These are phyloP conservation scores for Onychomys leucogaster DNA, from an alignment of 2,797 vertebrate species.

Conservation along the genomic window DNA sequence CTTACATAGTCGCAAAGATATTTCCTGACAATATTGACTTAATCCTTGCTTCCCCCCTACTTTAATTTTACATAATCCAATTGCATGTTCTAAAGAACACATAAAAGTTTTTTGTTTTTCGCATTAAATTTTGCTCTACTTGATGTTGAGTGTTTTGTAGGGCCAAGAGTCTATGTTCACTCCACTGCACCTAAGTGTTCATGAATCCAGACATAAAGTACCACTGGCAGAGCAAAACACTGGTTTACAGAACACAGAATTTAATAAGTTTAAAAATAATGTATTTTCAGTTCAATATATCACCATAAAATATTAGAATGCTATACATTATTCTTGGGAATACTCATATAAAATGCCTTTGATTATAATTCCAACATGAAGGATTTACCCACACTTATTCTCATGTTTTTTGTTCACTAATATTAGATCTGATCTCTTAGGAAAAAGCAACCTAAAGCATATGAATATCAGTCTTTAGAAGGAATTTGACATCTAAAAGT, in stretches of 20 bases:
- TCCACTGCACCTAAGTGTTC: not conserved
- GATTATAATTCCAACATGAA: not conserved
- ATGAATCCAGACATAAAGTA: not conserved
- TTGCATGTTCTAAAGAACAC: not conserved
- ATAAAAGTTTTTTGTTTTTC: not conserved
- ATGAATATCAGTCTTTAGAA: not conserved
- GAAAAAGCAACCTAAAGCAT: not conserved
- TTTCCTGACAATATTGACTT: not conserved
- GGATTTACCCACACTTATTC: not conserved
- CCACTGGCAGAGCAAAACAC: not conserved
- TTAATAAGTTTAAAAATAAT: not conserved
- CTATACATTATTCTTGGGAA: not conserved
- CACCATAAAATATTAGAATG: not conserved
- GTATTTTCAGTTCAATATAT: not conserved
- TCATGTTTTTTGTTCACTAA: not conserved
- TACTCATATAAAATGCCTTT: not conserved
- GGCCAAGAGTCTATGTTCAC: not conserved
- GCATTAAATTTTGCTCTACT: not conserved
- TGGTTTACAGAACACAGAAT: not conserved
- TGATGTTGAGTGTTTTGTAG: not conserved
- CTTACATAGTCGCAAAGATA: not conserved
- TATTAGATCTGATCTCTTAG: not conserved
- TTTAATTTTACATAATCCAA: constrained; percentile 17
- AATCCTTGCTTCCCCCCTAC: not conserved
- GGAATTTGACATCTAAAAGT: not conserved